Base-by-base conservation (phyloP, 2,113 vertebrate species). In the Oreotrochilus melanogaster region DNA sequence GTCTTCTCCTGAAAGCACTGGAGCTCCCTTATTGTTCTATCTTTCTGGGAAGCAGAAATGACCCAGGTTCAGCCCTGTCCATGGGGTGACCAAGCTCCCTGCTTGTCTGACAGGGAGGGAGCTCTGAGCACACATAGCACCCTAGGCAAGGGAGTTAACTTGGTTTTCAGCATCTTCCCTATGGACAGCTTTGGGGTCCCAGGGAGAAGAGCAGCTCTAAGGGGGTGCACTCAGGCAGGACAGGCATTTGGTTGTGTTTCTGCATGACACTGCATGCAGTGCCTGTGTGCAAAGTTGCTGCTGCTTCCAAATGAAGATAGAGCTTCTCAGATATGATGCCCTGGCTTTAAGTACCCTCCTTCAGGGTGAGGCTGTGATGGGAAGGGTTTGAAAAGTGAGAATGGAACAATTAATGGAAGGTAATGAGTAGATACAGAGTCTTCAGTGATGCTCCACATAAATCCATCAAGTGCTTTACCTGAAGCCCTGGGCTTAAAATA, bases 221-320 rank as follows among this genome's bases (percentile, higher is more conserved):
- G 6, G 11, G 30, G 31, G 31, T 0, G 0, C 21, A 7, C 23
- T 42, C 11, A 1, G 37, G 10, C 37, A 27, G 3, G 13, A n/a
- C 33, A 37, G 56, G 39, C 9, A 8, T 30, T 8, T 17, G 22
- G 27, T 18, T 24, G 42, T 47, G 3, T 19, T 45, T 48, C 47
- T 33, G 7, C 1, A 1, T 37, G 79, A 18, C 0, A 0, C 15
- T 42, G 48, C 24, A 33, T 4, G 2, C 19, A 5, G 19, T 7
- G 14, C 18, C 30, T 61, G 33, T 51, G 35, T 31, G 60, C 3
- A 1, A 43, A 45, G 21, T 8, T 43, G 27, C 22, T 66, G 33
- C 45, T 37, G 23, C 33, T 60, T 24, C 10, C 30, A 58, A 54
- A 39, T 11, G 53, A 31, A 61, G 14, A 53, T 13, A 30, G 45